Evolutionary conservation across 1,140 invertebrate species (phyloP).

Genomic region (Heliconius congener): DNA sequence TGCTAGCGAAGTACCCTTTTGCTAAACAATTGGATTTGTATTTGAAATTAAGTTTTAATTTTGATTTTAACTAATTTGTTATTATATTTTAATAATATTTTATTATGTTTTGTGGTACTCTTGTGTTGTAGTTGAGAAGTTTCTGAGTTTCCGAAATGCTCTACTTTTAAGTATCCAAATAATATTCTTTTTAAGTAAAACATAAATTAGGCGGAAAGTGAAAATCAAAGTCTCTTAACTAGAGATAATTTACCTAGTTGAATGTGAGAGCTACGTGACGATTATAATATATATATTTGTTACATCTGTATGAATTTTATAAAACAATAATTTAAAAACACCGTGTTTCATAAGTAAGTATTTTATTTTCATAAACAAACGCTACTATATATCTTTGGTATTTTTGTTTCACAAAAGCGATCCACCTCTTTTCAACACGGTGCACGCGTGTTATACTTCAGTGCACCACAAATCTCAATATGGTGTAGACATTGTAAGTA

Average conservation of each 20-base stretch:
- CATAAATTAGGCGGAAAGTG: too few relatives aligned
- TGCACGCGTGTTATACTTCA: slow-evolving; percentile 10
- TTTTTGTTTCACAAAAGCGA: not conserved
- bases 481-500: slow-evolving; percentile 50
- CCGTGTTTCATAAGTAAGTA: too few relatives aligned
- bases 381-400: not conserved
- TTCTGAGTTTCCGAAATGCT: too few relatives aligned
- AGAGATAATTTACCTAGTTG: too few relatives aligned
- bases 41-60: not conserved
- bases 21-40: not conserved
- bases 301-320: too few relatives aligned
- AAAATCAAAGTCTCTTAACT: too few relatives aligned
- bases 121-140: not conserved
- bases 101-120: not conserved
- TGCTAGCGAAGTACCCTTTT: not conserved
- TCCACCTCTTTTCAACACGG: slow-evolving; percentile 3
- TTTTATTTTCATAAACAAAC: not conserved
- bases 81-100: not conserved
- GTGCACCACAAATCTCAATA: slow-evolving; percentile 43
- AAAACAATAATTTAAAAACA: too few relatives aligned
- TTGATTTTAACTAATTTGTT: not conserved
- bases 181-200: too few relatives aligned
- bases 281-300: too few relatives aligned
- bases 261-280: too few relatives aligned
- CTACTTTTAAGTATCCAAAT: too few relatives aligned